A percentile compares a stretch with the other conserved stretches of the same genome.
Evolutionary conservation across 1,140 invertebrate genomes (phyloP).

Genomic region (Zophobas atratus): DNA sequence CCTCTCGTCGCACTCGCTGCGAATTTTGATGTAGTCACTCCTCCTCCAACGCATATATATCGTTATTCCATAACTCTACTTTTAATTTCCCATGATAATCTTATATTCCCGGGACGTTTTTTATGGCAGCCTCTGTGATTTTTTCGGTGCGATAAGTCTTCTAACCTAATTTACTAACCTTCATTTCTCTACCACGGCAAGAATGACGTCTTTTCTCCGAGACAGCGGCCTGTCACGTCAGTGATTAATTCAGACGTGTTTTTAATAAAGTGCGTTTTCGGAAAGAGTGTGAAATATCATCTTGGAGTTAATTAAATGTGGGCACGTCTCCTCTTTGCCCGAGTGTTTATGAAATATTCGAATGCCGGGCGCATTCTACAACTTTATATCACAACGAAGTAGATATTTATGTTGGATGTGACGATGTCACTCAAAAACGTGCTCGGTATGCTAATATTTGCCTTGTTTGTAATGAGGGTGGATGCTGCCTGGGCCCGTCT

Average conservation of each 20-base stretch:
- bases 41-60: constrained; percentile 26
- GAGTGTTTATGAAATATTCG: constrained; percentile 49
- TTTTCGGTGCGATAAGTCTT: constrained; percentile 3
- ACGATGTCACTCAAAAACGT: constrained; percentile 49
- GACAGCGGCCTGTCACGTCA: constrained; percentile 21
- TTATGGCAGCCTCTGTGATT: background rate
- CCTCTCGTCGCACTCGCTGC: constrained; percentile 1
- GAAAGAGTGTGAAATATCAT: constrained; percentile 46
- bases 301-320: constrained; percentile 44
- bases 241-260: constrained; percentile 35
- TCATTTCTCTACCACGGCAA: background rate
- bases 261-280: constrained; percentile 38
- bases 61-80: constrained; percentile 29
- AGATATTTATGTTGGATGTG: constrained; percentile 50
- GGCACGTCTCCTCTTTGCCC: constrained; percentile 26
- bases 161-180: background rate
- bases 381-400: constrained; percentile 49
- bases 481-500: background rate
- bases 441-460: constrained; percentile 47
- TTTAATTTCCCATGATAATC: constrained; percentile 41
- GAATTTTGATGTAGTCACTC: constrained; percentile 39
- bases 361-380: constrained; percentile 47
- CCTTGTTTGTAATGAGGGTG: constrained; percentile 18
- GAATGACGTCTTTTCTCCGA: constrained; percentile 13
- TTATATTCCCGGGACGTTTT: constrained; percentile 11